phyloP scores from a whole-genome alignment of 2,113 vertebrate genomes.

The Megalops atlanticus region DNA sequence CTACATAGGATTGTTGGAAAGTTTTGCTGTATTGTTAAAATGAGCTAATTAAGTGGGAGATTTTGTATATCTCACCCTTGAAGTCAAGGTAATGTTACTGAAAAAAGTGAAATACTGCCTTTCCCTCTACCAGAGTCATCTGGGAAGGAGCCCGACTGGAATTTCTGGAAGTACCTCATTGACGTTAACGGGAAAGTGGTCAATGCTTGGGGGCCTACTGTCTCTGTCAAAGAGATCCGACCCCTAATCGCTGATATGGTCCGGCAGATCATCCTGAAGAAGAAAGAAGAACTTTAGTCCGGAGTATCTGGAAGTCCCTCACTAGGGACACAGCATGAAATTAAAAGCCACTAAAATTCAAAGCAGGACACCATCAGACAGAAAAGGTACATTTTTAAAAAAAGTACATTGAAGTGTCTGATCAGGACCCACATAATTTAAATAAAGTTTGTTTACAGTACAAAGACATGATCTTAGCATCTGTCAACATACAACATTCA shows the following conservation, averaged over 20 bases:
- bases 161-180: constrained; percentile 97
- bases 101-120: too few species aligned
- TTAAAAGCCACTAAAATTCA: background rate
- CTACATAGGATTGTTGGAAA: background rate
- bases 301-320: background rate
- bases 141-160: constrained; percentile 92
- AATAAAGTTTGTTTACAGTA: too few species aligned
- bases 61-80: too few species aligned
- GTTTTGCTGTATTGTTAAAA: background rate
- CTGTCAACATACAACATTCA: background rate
- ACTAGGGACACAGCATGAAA: background rate
- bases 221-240: constrained; percentile 83
- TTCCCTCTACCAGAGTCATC: constrained; percentile 77
- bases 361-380: background rate
- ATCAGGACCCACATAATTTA: too few species aligned
- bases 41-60: too few species aligned
- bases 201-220: constrained; percentile 84
- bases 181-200: constrained; percentile 83
- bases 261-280: constrained; percentile 88
- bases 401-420: too few species aligned
- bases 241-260: constrained; percentile 84
- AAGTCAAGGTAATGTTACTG: too few species aligned
- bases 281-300: constrained; percentile 85
- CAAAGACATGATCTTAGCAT: too few species aligned
- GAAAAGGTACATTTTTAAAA: background rate